A percentile compares a stretch with the other conserved stretches of the same genome.
Evolutionary conservation across 1,140 invertebrate genomes (phyloP).

Genomic region (Pachypeltis micranthus): DNA sequence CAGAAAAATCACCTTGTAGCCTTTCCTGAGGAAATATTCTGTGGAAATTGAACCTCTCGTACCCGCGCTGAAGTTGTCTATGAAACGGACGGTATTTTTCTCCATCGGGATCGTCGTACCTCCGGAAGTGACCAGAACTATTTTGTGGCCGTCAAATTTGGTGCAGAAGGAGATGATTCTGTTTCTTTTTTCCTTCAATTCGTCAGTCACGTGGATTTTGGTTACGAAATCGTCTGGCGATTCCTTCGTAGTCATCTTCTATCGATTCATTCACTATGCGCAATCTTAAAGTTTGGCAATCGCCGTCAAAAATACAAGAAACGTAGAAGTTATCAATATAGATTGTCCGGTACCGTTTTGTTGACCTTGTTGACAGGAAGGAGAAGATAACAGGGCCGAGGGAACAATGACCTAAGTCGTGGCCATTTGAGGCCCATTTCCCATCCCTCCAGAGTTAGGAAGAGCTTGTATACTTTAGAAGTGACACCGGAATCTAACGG

Average conservation of each 20-base stretch:
- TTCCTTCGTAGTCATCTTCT: neutral
- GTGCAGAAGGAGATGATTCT: constrained; percentile 57
- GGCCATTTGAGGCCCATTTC: too few species aligned
- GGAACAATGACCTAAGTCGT: too few species aligned
- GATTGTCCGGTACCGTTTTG: too few species aligned
- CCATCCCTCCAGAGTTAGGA: too few species aligned
- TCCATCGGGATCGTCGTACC: constrained; percentile 94
- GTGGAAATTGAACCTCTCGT: constrained; percentile 85
- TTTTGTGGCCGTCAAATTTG: constrained; percentile 48
- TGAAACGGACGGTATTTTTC: constrained; percentile 90
- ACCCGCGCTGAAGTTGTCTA: constrained; percentile 97
- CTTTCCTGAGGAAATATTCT: constrained; percentile 84
- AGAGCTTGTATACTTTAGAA: too few species aligned
- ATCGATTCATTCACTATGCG: neutral
- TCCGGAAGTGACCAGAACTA: constrained; percentile 76
- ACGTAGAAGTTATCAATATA: too few species aligned
- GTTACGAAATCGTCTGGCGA: neutral
- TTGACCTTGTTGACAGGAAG: too few species aligned
- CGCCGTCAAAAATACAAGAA: too few species aligned
- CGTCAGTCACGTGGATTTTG: constrained; percentile 30
- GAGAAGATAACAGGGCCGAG: too few species aligned
- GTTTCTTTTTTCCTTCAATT: constrained; percentile 57
- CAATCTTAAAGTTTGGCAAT: too few species aligned
- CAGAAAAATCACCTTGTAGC: constrained; percentile 69
- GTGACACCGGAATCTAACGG: too few species aligned